phyloP scores from a whole-genome alignment of 2,113 vertebrate genomes.

The Puma concolor region DNA sequence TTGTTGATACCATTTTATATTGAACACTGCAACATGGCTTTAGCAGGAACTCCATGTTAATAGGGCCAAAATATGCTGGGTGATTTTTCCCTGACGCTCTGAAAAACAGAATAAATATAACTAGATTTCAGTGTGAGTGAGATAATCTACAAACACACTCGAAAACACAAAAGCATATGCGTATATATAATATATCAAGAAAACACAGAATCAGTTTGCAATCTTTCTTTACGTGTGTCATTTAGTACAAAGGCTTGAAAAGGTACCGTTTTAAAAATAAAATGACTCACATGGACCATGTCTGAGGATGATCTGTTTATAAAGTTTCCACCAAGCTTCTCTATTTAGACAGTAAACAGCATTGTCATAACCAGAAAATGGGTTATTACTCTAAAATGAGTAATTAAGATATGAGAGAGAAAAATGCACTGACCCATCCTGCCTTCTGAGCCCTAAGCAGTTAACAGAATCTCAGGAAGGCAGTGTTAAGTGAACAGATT shows the following conservation, averaged over 20 bases:
- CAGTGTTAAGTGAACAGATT: neutral
- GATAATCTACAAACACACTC: constrained; percentile 33
- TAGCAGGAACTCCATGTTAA: constrained; percentile 52
- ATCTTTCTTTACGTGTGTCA: constrained; percentile 20
- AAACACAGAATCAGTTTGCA: neutral
- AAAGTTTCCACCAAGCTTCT: constrained; percentile 4
- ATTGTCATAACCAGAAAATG: neutral
- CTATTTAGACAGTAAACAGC: constrained; percentile 1
- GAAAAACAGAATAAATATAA: constrained; percentile 50
- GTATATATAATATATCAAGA: neutral
- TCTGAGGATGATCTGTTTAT: neutral
- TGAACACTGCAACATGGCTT: constrained; percentile 20
- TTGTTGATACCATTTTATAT: constrained; percentile 49
- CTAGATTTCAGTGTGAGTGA: neutral
- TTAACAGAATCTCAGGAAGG: neutral
- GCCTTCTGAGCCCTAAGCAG: neutral
- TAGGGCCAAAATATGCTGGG: constrained; percentile 34
- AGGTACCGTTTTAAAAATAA: neutral
- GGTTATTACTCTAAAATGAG: neutral
- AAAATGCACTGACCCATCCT: constrained; percentile 3
- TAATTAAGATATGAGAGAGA: neutral
- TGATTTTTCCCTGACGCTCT: constrained; percentile 30
- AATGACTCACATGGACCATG: neutral
- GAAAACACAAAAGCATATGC: constrained; percentile 27
- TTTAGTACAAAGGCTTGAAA: constrained; percentile 52